Evolutionary conservation across 2,113 vertebrate genomes (phyloP).

Genomic region (Cercopithecus mona): DNA sequence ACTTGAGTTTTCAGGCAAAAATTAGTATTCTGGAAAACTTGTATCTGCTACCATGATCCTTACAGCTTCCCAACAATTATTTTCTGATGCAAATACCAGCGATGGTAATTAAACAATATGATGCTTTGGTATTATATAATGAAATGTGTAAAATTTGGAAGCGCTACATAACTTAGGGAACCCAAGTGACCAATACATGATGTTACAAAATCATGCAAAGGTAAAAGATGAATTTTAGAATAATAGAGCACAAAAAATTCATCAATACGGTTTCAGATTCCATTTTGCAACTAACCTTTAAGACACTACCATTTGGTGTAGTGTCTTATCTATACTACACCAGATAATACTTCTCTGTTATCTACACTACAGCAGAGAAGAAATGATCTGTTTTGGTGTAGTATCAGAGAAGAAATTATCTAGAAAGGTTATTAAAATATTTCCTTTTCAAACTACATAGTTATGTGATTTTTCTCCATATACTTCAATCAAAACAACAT

Average conservation of each 20-base stretch:
- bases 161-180: background rate
- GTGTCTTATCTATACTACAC: background rate
- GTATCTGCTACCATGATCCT: background rate
- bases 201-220: background rate
- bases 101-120: background rate
- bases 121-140: background rate
- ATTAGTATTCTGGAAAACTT: background rate
- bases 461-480: background rate
- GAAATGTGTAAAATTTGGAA: background rate
- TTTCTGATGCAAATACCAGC: background rate
- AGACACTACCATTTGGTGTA: background rate
- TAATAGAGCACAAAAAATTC: background rate
- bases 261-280: background rate
- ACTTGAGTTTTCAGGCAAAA: conserved; percentile 47
- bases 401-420: background rate
- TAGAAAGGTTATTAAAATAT: background rate
- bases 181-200: background rate
- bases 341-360: no score
- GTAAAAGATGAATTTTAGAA: background rate
- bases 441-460: background rate
- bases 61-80: background rate
- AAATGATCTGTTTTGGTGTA: background rate
- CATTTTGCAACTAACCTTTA: background rate
- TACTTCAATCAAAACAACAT: background rate
- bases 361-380: no score